These are phyloP conservation scores for Proterorhinus semilunaris DNA, from an alignment of 2,113 vertebrate genomes.

Conservation along the genomic window DNA sequence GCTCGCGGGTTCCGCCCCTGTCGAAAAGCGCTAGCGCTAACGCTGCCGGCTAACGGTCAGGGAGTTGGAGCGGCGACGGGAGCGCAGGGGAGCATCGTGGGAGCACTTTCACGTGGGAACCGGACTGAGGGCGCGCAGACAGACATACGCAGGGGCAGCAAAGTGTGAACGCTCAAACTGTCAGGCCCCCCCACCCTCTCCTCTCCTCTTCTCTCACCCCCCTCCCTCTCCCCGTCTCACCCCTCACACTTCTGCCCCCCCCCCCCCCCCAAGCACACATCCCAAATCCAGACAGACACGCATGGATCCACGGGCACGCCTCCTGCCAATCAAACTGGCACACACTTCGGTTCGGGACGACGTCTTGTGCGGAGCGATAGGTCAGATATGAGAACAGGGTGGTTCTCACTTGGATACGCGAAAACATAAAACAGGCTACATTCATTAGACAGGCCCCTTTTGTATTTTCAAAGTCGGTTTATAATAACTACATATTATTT, in stretches of 20 bases:
- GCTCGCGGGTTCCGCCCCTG: slow-evolving; percentile 30
- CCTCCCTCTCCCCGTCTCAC: slow-evolving; percentile 39
- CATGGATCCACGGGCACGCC: slow-evolving; percentile 56
- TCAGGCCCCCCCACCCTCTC: slow-evolving; percentile 57
- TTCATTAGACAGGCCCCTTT: no score
- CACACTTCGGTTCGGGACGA: slow-evolving; percentile 11
- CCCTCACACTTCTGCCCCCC: slow-evolving; percentile 35
- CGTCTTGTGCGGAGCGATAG: not conserved
- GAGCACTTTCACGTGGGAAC: slow-evolving; percentile 81
- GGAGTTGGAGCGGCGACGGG: slow-evolving; percentile 7
- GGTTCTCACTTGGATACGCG: not conserved
- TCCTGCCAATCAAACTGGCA: slow-evolving; percentile 71
- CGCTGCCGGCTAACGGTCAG: slow-evolving; percentile 64
- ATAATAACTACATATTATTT: no score
- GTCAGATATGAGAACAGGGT: not conserved
- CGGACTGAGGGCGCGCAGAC: slow-evolving; percentile 57
- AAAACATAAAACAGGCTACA: no score
- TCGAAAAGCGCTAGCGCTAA: slow-evolving; percentile 30
- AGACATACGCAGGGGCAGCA: slow-evolving; percentile 70
- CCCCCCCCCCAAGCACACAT: slow-evolving; percentile 34
- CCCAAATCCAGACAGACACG: slow-evolving; percentile 66
- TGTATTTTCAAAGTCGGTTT: no score
- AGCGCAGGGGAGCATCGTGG: slow-evolving; percentile 45
- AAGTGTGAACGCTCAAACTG: slow-evolving; percentile 80
- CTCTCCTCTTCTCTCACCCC: slow-evolving; percentile 22